Evolutionary conservation across 2,797 vertebrate species (phyloP).

Genomic region (Channa striata): DNA sequence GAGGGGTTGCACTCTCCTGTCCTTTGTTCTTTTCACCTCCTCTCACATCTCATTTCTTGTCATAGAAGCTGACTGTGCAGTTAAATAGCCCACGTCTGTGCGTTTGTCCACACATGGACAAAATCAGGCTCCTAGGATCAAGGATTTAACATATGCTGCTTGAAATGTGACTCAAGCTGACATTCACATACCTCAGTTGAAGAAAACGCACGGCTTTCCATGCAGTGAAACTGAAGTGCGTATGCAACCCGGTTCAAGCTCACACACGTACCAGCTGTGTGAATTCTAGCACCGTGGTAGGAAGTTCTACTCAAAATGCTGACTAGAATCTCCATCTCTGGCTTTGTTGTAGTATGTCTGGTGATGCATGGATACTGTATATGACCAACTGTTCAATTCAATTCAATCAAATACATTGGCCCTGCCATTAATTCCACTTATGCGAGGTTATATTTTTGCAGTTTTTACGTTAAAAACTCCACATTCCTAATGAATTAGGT

Average conservation of each 20-base stretch:
- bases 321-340: conserved; percentile 54
- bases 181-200: conserved; percentile 27
- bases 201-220: conserved; percentile 41
- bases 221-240: conserved; percentile 43
- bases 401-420: too few relatives aligned
- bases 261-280: conserved; percentile 67
- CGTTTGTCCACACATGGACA: conserved; percentile 3
- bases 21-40: conserved; percentile 26
- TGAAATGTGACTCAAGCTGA: conserved; percentile 33
- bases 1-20: background rate
- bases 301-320: conserved; percentile 66
- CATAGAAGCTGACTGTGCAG: conserved; percentile 23
- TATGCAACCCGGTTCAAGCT: conserved; percentile 33
- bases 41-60: conserved; percentile 14
- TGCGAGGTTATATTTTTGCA: too few relatives aligned
- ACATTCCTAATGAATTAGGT: too few relatives aligned
- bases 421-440: too few relatives aligned
- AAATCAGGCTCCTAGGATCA: conserved; percentile 29
- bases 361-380: too few relatives aligned
- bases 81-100: background rate
- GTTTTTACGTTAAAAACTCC: too few relatives aligned
- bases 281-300: conserved; percentile 74
- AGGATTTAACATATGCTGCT: conserved; percentile 21
- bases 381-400: too few relatives aligned
- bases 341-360: conserved; percentile 35